Evolutionary conservation across 2,113 vertebrate species (phyloP).

Genomic region (Ochotona curzoniae): DNA sequence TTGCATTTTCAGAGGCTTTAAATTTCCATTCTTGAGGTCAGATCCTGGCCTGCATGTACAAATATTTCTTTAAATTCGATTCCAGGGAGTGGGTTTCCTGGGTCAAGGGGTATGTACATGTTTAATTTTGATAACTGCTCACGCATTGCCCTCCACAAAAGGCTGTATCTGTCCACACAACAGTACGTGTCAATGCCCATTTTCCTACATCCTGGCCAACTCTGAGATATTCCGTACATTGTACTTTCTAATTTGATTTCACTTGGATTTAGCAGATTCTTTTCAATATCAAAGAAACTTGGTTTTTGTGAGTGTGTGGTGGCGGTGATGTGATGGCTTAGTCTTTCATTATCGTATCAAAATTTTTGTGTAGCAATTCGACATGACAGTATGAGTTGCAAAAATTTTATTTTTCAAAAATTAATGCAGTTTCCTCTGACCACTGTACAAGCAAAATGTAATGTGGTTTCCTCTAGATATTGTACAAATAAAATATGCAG

Average conservation of each 20-base stretch:
- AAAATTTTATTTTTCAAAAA: conserved; percentile 34
- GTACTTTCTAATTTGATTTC: conserved; percentile 66
- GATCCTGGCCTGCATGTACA: conserved; percentile 30
- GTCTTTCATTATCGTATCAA: conserved; percentile 9
- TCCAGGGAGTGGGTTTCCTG: conserved; percentile 53
- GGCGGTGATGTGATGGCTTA: neutral
- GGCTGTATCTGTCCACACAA: conserved; percentile 30
- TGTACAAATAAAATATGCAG: neutral
- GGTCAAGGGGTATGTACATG: conserved; percentile 67
- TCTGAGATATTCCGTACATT: conserved; percentile 47
- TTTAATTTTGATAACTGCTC: conserved; percentile 76
- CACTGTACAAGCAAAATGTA: neutral
- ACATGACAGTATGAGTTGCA: neutral
- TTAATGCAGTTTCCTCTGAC: neutral
- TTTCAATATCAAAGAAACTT: conserved; percentile 36
- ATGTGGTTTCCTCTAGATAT: neutral
- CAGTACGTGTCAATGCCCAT: conserved; percentile 21
- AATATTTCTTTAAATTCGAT: conserved; percentile 65
- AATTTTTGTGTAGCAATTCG: conserved; percentile 4
- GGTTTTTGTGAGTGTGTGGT: neutral
- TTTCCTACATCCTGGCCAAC: conserved; percentile 47
- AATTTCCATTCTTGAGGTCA: conserved; percentile 18
- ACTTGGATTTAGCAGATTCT: conserved; percentile 1
- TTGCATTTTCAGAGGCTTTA: neutral
- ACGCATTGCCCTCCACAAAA: conserved; percentile 58